Conservation (phyloP, 2,888 invertebrate species). For the Ophion slaviceki region DNA sequence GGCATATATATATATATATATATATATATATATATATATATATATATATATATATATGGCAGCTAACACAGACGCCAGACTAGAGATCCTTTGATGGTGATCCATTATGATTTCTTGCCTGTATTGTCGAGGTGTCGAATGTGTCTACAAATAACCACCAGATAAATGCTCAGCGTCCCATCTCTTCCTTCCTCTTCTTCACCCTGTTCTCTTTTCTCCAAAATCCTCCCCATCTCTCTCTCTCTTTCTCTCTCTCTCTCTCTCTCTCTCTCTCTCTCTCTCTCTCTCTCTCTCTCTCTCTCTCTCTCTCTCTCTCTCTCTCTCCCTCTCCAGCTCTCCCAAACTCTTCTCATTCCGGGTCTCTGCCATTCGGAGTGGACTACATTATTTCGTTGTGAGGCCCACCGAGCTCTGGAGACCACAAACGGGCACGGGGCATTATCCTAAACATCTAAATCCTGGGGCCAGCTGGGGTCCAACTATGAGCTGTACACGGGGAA, state of each 20-base stretch:
- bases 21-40: conserved; percentile 6
- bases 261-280: conserved; percentile 48
- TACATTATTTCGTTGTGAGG: conserved; percentile 82
- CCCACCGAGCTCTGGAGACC: conserved; percentile 69
- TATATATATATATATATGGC: neutral
- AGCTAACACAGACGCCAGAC: conserved; percentile 43
- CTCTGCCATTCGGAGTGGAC: conserved; percentile 80
- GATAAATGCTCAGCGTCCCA: conserved; percentile 78
- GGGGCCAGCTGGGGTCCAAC: conserved; percentile 80
- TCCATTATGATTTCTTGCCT: conserved; percentile 80
- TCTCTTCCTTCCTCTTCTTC: conserved; percentile 32
- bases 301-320: conserved; percentile 28
- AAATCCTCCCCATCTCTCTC: conserved; percentile 22
- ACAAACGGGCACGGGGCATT: conserved; percentile 78
- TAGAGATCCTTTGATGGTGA: conserved; percentile 70
- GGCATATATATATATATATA: neutral
- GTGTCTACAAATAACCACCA: conserved; percentile 83
- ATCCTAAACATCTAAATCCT: conserved; percentile 84
- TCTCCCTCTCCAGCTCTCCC: conserved; percentile 19
- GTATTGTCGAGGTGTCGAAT: conserved; percentile 83
- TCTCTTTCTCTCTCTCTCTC: conserved; percentile 36
- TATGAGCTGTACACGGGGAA: neutral
- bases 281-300: conserved; percentile 34
- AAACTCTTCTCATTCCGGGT: conserved; percentile 72
- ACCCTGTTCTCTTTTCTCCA: conserved; percentile 43